A percentile compares a stretch with the other conserved stretches of the same genome.
Conservation (phyloP, 2,113 vertebrate species). For the Microcebus tavaratra region DNA sequence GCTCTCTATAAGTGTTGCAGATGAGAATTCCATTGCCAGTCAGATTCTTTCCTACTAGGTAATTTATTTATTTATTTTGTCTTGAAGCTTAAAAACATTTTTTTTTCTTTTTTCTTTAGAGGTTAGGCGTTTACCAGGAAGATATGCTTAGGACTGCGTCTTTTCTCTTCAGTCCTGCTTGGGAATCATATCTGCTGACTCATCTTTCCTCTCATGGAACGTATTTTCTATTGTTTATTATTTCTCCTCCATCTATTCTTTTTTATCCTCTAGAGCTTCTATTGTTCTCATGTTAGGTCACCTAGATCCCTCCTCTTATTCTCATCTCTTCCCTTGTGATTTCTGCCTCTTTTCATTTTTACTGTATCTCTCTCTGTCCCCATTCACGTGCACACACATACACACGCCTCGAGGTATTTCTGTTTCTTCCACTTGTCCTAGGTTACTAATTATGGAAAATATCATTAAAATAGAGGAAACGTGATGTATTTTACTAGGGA, state of each 20-base stretch:
- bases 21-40: not conserved
- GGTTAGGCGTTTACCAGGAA: not conserved
- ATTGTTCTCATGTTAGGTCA: not conserved
- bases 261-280: not conserved
- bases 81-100: not conserved
- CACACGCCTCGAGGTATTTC: not conserved
- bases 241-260: not conserved
- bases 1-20: not conserved
- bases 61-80: not conserved
- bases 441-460: not conserved
- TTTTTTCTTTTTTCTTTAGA: not conserved
- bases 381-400: not conserved
- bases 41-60: not conserved
- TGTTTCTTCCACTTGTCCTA: not conserved
- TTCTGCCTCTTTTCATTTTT: not conserved
- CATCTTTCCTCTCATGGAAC: not conserved
- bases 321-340: not conserved
- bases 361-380: not conserved
- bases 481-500: not conserved
- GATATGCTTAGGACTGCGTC: not conserved
- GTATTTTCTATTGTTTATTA: not conserved
- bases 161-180: not conserved
- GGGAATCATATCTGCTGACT: not conserved
- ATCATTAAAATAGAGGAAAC: not conserved
- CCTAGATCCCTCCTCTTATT: not conserved